These are phyloP conservation scores for Gallinago stenura DNA, from an alignment of 2,797 vertebrate species.

Conservation along the genomic window DNA sequence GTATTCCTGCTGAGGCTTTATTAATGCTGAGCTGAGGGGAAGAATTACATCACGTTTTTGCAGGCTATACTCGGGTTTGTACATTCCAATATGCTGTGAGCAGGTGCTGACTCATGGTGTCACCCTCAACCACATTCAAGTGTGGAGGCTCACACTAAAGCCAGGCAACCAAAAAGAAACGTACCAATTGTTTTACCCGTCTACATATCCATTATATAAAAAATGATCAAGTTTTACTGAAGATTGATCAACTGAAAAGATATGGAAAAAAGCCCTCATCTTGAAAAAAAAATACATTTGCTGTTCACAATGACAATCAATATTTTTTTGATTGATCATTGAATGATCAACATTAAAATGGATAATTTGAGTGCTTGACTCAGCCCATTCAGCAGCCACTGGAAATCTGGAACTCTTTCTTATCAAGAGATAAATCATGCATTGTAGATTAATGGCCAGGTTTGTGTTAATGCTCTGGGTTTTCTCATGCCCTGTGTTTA, in stretches of 20 bases:
- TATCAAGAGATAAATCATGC: neutral
- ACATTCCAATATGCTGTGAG: conserved; percentile 27
- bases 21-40: neutral
- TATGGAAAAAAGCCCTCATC: neutral
- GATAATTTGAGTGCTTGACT: neutral
- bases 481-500: neutral
- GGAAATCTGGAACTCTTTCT: neutral
- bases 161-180: neutral
- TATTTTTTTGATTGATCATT: too few relatives aligned
- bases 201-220: neutral
- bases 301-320: neutral
- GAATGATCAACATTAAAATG: too few relatives aligned
- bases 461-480: neutral
- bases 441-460: neutral
- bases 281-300: neutral
- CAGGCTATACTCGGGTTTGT: neutral
- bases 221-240: neutral
- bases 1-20: neutral
- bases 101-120: conserved; percentile 16
- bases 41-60: neutral
- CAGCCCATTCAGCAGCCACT: neutral
- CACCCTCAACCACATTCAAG: neutral
- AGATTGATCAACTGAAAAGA: neutral
- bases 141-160: neutral
- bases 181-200: neutral